These are phyloP conservation scores for Eupithecia insigniata DNA, from an alignment of 2,888 invertebrate genomes.

Conservation along the genomic window DNA sequence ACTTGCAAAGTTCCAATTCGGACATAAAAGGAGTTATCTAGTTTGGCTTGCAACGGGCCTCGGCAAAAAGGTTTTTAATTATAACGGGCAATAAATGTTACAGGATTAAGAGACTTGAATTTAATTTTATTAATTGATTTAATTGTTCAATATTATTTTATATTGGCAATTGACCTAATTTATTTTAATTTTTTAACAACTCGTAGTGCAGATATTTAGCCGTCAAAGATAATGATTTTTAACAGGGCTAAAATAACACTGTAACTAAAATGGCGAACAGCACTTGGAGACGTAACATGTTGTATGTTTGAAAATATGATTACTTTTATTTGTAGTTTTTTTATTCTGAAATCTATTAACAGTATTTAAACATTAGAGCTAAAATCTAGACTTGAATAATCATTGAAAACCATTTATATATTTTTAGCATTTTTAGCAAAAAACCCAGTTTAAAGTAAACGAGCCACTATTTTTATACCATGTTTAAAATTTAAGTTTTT, in stretches of 20 bases:
- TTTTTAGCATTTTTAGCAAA: no score
- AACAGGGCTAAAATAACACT: no score
- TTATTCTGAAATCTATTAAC: not conserved
- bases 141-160: not conserved
- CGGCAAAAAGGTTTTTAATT: constrained; percentile 49
- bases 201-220: not conserved
- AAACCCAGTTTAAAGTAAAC: no score
- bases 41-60: constrained; percentile 44
- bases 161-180: constrained; percentile 1
- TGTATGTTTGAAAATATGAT: no score
- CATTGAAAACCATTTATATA: no score
- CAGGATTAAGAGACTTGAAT: not conserved
- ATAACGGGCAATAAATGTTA: constrained; percentile 42
- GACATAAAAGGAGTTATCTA: constrained; percentile 52
- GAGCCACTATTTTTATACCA: no score
- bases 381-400: not conserved
- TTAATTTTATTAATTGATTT: constrained; percentile 2
- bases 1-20: constrained; percentile 49
- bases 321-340: not conserved
- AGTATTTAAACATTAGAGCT: not conserved
- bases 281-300: no score
- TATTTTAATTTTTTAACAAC: not conserved
- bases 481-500: no score
- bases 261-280: no score
- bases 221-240: not conserved